phyloP scores from a whole-genome alignment of 2,888 invertebrate species.

The Limnephilus auricula region DNA sequence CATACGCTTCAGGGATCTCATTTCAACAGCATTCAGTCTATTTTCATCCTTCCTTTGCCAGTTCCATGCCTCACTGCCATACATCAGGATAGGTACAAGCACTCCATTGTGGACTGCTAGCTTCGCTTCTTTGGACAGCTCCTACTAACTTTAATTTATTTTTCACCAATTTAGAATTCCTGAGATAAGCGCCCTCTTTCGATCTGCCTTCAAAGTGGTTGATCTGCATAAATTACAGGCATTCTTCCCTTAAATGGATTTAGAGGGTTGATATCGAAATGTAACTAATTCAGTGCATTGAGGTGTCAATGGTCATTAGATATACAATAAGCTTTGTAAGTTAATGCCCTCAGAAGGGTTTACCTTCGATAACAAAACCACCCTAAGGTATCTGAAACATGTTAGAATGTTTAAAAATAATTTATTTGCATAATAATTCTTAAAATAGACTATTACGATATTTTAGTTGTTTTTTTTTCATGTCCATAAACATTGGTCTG shows the following conservation, averaged over 20 bases:
- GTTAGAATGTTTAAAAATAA: neutral
- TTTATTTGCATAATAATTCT: neutral
- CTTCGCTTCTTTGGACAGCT: too few species aligned
- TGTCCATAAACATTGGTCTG: neutral
- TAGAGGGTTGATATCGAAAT: neutral
- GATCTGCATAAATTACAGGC: neutral
- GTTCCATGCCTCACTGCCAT: too few species aligned
- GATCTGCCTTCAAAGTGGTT: neutral
- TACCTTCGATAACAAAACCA: neutral
- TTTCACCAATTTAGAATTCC: too few species aligned
- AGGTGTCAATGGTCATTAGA: conserved; percentile 12
- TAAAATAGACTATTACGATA: neutral
- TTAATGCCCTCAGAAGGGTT: neutral
- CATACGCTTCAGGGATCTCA: too few species aligned
- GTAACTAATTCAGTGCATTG: neutral
- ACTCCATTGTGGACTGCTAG: too few species aligned
- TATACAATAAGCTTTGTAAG: conserved; percentile 20
- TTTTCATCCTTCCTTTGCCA: too few species aligned
- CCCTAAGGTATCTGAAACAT: neutral
- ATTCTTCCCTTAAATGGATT: neutral
- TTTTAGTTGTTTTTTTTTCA: neutral
- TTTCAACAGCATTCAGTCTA: too few species aligned
- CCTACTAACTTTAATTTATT: too few species aligned
- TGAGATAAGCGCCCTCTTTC: neutral
- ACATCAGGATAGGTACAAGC: too few species aligned